Evolutionary conservation across 2,888 invertebrate species (phyloP), one percentile per base, ranked within the genome.

Genomic region (Rhyacophila evoluta): DNA sequence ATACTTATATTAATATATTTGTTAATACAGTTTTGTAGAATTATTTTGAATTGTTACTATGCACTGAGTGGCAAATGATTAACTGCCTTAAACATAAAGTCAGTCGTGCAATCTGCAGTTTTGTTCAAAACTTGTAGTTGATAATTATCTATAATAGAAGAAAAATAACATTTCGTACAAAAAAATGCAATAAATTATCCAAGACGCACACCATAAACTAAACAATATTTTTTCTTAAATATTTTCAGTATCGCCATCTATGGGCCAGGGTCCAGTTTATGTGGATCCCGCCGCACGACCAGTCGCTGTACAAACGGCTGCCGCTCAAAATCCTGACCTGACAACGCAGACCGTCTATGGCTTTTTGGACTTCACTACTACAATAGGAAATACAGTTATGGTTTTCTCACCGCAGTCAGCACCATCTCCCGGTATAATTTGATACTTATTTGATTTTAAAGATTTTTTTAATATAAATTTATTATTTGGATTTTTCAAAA

Each of bases 331-430:
- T 36, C 12, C 33, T 6, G 79, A 90, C 83, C 90, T 92, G 83
- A 89, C 95, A 82, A 97, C 97, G 19, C 97, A 97, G 88, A 97
- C 97, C 0, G 97, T 97, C 72, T 97, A 97, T 85, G 97, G 97
- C 75, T 97, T 97, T 87, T 89, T 97, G 83, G 97, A 97, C 88
- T 97, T 97, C 87, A 96, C 97, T 74, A 97, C 97, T 0, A 97
- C 97, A 2, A 96, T 97, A 84, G 97, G 96, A 81, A 96, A 97
- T 86, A 97, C 97, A 11, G 94, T 97, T 74, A 97, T 97, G 96
- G 94, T 97, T 37, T 97, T 97, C 87, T 97, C 97, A 0, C 97
- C 97, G 0, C 94, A 96, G 84, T 96, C 95, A 84, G 93, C 93
- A 27, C 93, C 95, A 25, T 87, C 92, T 85, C 90, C 93, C 89